Evolutionary conservation across 2,113 vertebrate genomes (phyloP), one percentile per base, ranked within the genome.

Genomic region (Agapornis roseicollis): DNA sequence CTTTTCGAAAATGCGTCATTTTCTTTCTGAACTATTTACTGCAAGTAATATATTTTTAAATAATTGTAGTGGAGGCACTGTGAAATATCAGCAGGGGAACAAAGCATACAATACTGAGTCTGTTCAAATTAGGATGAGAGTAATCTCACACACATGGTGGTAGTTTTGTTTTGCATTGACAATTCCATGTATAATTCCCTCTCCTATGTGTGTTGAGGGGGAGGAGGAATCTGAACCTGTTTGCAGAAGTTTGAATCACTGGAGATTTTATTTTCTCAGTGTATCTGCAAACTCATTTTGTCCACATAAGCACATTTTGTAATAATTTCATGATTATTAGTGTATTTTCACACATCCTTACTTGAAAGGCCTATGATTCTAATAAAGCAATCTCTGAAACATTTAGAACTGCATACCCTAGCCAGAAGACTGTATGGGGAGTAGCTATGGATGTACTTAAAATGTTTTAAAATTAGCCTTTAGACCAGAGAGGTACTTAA

Each of bases 261-360:
- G 17, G 81, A 87, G 63, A 42, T 77, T 94, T 79, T 81, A 46
- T 90, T 96, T 93, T 91, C 8, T 80, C 65, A 82, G 31, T 71
- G 24, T 22, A 71, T 55, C 44, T 79, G 55, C 41, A 65, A 72
- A 66, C 33, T 90, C 6, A 50, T 86, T 96, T 89, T 74, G 55
- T 60, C 60, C 91, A 28, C 52, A 49, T 89, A 66, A 27, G 63
- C 85, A 35, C 49, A 37, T 88, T 93, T 85, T 73, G 14, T 63
- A 89, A 55, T 73, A 4, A 44, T 85, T 73, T 37, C 27, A 23
- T 83, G n/a, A 17, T 79, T 56, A 25, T 94, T 69, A 44, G 10
- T 87, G 4, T 47, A 70, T 80, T 96, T 61, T 50, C 42, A 47
- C 9, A 13, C 13, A 70, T 85, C 19, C 19, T 72, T 93, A 58